Conservation (phyloP, 2,888 invertebrate species). For the Euplagia quadripunctaria region DNA sequence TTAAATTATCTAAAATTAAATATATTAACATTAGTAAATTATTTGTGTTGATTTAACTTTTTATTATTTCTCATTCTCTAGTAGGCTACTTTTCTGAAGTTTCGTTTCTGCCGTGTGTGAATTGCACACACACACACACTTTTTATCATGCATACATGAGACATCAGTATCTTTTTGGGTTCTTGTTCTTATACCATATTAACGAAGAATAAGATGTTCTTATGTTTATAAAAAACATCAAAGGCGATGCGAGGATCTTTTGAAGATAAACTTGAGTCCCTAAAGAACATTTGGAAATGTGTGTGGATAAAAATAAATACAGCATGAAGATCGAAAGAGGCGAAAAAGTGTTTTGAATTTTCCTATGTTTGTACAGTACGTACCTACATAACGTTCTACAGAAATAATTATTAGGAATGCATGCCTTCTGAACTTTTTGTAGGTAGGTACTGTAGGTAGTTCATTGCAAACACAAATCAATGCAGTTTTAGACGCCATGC, state of each 20-base stretch:
- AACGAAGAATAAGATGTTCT: conserved; percentile 1
- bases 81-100: too few species aligned
- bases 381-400: too few species aligned
- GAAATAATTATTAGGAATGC: background rate
- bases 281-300: conserved; percentile 1
- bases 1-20: too few species aligned
- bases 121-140: too few species aligned
- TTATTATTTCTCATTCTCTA: too few species aligned
- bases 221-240: background rate
- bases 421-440: background rate
- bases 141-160: too few species aligned
- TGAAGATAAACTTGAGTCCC: conserved; percentile 14
- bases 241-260: conserved; percentile 4
- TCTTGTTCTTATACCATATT: background rate
- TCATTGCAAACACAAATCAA: background rate
- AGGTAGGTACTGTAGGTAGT: background rate
- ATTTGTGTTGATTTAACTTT: too few species aligned
- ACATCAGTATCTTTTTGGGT: background rate
- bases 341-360: background rate
- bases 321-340: background rate
- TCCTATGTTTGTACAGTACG: background rate
- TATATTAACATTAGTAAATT: too few species aligned
- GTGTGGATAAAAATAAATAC: conserved; percentile 1
- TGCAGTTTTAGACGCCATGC: too few species aligned
- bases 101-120: too few species aligned